Conservation (phyloP, 2,888 invertebrate species). For the Pegoplata infirma region DNA sequence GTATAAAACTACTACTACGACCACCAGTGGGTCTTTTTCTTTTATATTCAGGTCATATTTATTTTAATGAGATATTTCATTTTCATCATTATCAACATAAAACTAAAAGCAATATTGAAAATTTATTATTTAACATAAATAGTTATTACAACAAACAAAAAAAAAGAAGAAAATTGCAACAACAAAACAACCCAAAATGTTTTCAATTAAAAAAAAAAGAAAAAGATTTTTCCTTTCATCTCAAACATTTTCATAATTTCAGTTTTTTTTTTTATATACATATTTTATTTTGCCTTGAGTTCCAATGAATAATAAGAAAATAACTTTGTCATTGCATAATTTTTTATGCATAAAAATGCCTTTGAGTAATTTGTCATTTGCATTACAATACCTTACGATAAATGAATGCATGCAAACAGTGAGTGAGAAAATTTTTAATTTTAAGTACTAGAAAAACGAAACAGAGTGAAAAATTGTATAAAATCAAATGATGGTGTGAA, state of each 20-base stretch:
- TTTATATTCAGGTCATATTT: conserved; percentile 45
- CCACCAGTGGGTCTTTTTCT: background rate
- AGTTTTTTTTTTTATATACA: too few relatives aligned
- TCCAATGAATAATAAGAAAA: background rate
- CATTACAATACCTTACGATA: conserved; percentile 31
- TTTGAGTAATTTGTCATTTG: conserved; percentile 56
- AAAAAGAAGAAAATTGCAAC: too few relatives aligned
- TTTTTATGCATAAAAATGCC: conserved; percentile 51
- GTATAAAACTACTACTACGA: too few relatives aligned
- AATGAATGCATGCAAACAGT: background rate
- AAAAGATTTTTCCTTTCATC: background rate
- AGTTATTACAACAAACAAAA: background rate
- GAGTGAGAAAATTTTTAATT: background rate
- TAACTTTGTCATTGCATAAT: conserved; percentile 12
- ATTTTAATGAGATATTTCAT: conserved; percentile 36
- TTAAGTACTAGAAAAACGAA: too few relatives aligned
- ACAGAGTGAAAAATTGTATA: too few relatives aligned
- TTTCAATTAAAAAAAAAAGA: background rate
- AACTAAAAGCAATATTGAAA: background rate
- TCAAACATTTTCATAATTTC: background rate
- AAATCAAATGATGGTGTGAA: too few relatives aligned
- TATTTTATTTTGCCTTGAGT: background rate
- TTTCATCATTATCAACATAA: too few relatives aligned
- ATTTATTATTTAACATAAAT: too few relatives aligned
- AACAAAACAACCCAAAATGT: background rate